Evolutionary conservation across 2,113 vertebrate species (phyloP), one percentile per base, ranked within the genome.

Genomic region (Paradoxurus hermaphroditus): DNA sequence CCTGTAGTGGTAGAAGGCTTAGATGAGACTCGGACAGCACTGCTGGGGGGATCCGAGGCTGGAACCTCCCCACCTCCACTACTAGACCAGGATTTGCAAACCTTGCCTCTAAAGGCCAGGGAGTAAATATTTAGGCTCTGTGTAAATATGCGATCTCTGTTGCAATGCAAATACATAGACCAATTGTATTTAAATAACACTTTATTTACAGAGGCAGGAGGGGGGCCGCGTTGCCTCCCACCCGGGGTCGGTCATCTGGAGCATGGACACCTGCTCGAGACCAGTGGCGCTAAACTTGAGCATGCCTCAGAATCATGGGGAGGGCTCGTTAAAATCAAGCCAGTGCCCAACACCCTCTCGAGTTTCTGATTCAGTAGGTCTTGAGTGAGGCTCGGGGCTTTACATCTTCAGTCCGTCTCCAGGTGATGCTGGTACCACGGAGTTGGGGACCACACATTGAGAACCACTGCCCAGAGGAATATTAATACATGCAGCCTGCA

Each of bases 371-470:
- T 15, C 36, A 14, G 44, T 25, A n/a, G 10, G 18, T 63, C n/a
- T 31, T n/a, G 27, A 5, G 8, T 4, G 10, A n/a, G 19, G 13
- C 21, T 18, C 44, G 8, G 16, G n/a, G 14, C 6, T 31, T 27
- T 1, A 7, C 73, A 10, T n/a, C 4, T 5, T 87, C 15, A 41
- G 39, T 13, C 36, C 3, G 11, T 53, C 39, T 82, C 34, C 25
- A 41, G 29, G 34, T 19, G 7, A 19, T 21, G 0, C 16, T 13
- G n/a, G 34, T 29, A 13, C 25, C 2, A 0, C 0, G 0, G 5
- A 3, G 13, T 68, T 5, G 4, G 12, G 68, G 13, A 46, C n/a
- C 27, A 36, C 27, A 9, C 36, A 12, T 77, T 18, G 23, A 68
- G 67, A 39, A 49, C 5, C 34, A 0, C 18, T 7, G 21, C 5